A percentile compares a stretch with the other conserved stretches of the same genome.
Evolutionary conservation across 35 echinoderm and acorn worm genomes (phyloP).

Genomic region (Heliocidaris erythrogramma): DNA sequence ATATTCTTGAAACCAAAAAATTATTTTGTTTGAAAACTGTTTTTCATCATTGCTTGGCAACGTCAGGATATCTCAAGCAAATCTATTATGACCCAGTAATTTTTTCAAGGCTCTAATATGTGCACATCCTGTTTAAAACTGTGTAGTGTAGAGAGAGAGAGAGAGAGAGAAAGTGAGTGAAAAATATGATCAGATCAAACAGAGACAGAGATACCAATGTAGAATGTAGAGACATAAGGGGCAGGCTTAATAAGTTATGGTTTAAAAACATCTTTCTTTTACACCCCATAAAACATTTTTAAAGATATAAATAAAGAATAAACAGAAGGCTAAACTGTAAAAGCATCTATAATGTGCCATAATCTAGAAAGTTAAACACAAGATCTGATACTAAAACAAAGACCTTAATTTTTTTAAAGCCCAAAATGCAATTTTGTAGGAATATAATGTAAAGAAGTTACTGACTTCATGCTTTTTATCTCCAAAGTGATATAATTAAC

Average conservation of each 20-base stretch:
- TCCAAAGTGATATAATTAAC: too few relatives aligned
- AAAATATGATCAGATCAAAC: background rate
- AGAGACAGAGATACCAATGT: background rate
- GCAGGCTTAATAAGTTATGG: background rate
- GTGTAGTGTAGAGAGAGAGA: background rate
- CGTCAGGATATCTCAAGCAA: background rate
- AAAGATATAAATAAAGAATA: too few relatives aligned
- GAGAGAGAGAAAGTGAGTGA: background rate
- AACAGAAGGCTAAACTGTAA: too few relatives aligned
- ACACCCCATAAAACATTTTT: too few relatives aligned
- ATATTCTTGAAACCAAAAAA: background rate
- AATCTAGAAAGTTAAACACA: too few relatives aligned
- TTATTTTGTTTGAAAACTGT: background rate
- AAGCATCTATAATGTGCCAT: too few relatives aligned
- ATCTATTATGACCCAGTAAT: slow-evolving; percentile 17
- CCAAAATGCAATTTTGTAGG: too few relatives aligned
- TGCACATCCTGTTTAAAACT: background rate
- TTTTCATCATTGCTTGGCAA: slow-evolving; percentile 2
- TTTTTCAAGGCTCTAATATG: background rate
- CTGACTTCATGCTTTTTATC: too few relatives aligned
- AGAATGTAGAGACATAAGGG: background rate
- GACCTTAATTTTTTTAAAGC: too few relatives aligned
- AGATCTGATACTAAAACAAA: too few relatives aligned
- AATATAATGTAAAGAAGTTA: too few relatives aligned
- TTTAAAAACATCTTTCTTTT: too few relatives aligned